Conservation (phyloP, 64 coral and sea anemone genomes). For the Porites australiensis region DNA sequence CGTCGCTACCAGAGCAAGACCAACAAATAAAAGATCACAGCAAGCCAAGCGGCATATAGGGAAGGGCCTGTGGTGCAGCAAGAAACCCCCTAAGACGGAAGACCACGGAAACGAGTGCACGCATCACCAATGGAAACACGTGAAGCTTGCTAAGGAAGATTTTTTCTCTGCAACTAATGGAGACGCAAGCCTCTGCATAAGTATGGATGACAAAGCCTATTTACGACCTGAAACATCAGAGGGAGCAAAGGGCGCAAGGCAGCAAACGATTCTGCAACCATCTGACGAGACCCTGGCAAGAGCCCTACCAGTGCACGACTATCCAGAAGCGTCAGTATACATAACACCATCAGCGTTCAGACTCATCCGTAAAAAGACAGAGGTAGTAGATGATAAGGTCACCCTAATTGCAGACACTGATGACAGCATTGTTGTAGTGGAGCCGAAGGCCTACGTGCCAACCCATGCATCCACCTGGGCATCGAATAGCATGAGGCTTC, state of each 20-base stretch:
- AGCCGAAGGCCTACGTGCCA: conserved; percentile 64
- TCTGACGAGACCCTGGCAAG: conserved; percentile 72
- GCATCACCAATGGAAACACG: conserved; percentile 39
- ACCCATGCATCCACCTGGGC: conserved; percentile 73
- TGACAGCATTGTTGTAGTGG: conserved; percentile 61
- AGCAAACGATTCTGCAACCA: conserved; percentile 65
- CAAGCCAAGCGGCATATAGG: conserved; percentile 57
- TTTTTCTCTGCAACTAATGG: conserved; percentile 27
- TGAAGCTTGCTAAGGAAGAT: conserved; percentile 56
- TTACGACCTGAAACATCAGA: conserved; percentile 61
- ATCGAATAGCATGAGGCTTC: conserved; percentile 48
- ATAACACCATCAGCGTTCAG: conserved; percentile 75
- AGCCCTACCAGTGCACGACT: conserved; percentile 57
- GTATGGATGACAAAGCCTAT: conserved; percentile 68
- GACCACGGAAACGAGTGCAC: conserved; percentile 31
- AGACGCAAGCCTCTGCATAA: conserved; percentile 2
- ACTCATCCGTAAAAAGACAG: conserved; percentile 45
- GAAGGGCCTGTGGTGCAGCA: conserved; percentile 24
- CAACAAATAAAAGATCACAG: conserved; percentile 33
- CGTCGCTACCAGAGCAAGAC: conserved; percentile 21
- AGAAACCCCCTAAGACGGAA: conserved; percentile 66
- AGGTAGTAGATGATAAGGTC: conserved; percentile 46
- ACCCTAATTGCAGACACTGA: conserved; percentile 57
- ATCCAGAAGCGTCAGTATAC: conserved; percentile 55
- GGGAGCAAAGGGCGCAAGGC: conserved; percentile 47